A percentile compares a stretch with the other conserved stretches of the same genome.
Conservation (phyloP, 2,888 invertebrate genomes). For the Autographa gamma region DNA sequence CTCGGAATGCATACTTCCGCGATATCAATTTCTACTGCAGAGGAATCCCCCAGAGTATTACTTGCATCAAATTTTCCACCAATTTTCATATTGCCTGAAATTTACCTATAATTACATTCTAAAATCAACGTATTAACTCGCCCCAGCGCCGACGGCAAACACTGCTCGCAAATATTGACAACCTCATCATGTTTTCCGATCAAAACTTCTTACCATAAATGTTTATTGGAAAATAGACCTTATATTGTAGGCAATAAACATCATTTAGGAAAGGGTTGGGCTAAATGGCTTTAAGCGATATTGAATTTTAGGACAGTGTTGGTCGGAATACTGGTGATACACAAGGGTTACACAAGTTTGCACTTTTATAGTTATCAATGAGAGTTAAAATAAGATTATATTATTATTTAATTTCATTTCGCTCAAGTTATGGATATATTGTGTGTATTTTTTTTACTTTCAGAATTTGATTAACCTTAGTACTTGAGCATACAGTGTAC, state of each 20-base stretch:
- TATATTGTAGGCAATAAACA: slow-evolving; percentile 20
- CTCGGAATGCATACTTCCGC: background rate
- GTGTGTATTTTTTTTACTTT: no score
- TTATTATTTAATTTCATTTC: no score
- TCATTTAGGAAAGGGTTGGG: slow-evolving; percentile 5
- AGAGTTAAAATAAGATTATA: no score
- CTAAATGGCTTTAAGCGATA: slow-evolving; percentile 27
- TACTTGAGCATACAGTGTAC: no score
- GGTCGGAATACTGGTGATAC: slow-evolving; percentile 10
- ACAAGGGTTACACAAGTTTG: background rate
- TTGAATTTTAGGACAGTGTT: slow-evolving; percentile 26
- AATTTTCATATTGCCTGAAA: slow-evolving; percentile 46
- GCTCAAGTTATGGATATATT: no score
- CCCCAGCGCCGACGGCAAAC: slow-evolving; percentile 46
- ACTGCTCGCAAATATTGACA: slow-evolving; percentile 55
- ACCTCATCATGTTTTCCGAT: slow-evolving; percentile 52
- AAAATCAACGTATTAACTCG: slow-evolving; percentile 55
- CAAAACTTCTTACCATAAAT: slow-evolving; percentile 50
- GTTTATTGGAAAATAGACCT: slow-evolving; percentile 40
- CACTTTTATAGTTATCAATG: background rate
- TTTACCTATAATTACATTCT: slow-evolving; percentile 54
- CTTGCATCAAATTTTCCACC: slow-evolving; percentile 32
- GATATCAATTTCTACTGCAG: background rate
- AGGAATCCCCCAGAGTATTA: background rate
- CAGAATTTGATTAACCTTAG: no score